These are phyloP conservation scores for Tolypeutes matacus DNA, from an alignment of 2,797 vertebrate genomes.

Conservation along the genomic window DNA sequence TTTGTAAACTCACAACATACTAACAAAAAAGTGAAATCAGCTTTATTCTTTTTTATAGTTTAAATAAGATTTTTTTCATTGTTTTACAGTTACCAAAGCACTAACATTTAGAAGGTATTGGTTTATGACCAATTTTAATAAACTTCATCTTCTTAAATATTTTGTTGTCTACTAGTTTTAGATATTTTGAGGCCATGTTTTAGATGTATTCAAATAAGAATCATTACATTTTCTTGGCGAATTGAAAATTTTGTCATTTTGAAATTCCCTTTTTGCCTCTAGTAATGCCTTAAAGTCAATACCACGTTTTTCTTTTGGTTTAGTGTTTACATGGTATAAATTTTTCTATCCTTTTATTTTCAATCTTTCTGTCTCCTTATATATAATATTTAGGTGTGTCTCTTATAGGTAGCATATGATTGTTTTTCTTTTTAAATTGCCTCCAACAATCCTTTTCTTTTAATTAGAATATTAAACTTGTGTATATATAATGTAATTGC, in stretches of 20 bases:
- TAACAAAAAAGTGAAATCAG: neutral
- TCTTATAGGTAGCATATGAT: neutral
- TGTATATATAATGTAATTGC: neutral
- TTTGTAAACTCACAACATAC: too few species aligned
- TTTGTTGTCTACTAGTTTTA: neutral
- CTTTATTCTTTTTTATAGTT: neutral
- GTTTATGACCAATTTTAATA: neutral
- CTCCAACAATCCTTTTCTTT: neutral
- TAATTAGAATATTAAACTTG: neutral
- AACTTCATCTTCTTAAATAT: neutral
- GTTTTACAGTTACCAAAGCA: neutral
- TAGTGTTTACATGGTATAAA: neutral
- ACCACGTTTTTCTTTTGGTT: neutral
- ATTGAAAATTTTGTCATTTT: neutral
- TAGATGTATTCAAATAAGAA: neutral
- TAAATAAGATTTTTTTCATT: neutral
- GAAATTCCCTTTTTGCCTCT: neutral
- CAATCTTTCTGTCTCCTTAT: neutral
- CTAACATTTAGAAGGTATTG: neutral
- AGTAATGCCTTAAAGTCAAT: neutral
- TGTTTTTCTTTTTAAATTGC: neutral
- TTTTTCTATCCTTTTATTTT: neutral
- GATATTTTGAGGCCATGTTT: neutral
- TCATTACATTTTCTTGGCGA: neutral
- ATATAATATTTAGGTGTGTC: neutral